phyloP scores from a whole-genome alignment of 2,113 vertebrate genomes.

The Zapornia atra region DNA sequence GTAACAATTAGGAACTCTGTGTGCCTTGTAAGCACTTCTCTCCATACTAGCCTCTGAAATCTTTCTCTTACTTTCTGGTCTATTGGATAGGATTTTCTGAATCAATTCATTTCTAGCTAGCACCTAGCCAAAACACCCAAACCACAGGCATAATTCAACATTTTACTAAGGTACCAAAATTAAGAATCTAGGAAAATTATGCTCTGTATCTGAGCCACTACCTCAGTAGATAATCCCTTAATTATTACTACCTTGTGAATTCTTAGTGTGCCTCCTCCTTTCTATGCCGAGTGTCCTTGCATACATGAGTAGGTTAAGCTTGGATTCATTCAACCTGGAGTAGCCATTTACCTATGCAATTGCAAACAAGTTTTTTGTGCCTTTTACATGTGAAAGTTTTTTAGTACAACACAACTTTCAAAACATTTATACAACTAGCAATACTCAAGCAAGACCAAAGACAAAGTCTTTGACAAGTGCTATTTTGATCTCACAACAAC shows the following conservation, averaged over 20 bases:
- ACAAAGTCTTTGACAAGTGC: background rate
- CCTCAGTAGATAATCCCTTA: background rate
- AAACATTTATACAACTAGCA: background rate
- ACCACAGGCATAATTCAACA: background rate
- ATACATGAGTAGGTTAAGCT: background rate
- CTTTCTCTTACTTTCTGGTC: background rate
- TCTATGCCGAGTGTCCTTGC: background rate
- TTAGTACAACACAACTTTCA: background rate
- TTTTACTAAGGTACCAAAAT: background rate
- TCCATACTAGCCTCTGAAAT: background rate
- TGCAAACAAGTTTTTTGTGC: background rate
- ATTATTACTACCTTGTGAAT: background rate
- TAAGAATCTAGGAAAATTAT: background rate
- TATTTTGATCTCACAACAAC: background rate
- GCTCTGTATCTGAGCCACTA: background rate
- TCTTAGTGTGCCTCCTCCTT: background rate
- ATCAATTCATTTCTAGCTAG: background rate
- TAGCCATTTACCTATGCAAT: background rate
- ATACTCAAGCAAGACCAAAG: background rate
- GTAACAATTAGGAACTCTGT: background rate
- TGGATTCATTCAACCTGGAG: background rate
- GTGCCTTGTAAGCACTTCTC: background rate
- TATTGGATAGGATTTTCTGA: background rate
- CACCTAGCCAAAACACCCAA: background rate
- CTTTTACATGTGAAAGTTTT: background rate